These are phyloP conservation scores for Rallus crepitans DNA, from an alignment of 2,797 vertebrate genomes.

Conservation along the genomic window DNA sequence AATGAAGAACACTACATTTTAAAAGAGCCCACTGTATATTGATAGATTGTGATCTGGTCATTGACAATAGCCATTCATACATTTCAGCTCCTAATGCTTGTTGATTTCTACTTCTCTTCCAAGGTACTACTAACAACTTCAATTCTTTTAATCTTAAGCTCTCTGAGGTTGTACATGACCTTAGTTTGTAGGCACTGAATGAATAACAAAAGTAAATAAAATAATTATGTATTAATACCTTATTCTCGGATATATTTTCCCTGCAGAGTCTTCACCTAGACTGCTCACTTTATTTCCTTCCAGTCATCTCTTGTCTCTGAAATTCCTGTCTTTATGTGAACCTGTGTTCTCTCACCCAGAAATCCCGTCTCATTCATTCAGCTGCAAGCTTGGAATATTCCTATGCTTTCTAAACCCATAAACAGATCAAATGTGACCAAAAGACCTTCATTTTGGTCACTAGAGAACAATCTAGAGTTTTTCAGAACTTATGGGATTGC, in stretches of 20 bases:
- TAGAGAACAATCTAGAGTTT: background rate
- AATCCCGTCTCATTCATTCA: background rate
- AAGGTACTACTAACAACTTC: background rate
- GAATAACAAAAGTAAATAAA: background rate
- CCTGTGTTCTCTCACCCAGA: background rate
- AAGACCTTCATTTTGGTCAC: background rate
- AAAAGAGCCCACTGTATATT: background rate
- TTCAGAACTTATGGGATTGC: background rate
- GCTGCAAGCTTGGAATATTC: background rate
- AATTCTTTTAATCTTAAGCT: background rate
- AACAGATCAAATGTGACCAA: background rate
- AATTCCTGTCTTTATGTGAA: background rate
- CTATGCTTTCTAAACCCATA: background rate
- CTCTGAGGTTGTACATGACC: background rate
- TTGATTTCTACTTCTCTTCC: background rate
- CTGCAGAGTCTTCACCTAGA: background rate
- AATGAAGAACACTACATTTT: background rate
- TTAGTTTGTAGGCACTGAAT: background rate
- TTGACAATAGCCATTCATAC: background rate
- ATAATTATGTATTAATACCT: background rate
- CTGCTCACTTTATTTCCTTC: background rate
- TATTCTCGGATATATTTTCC: background rate
- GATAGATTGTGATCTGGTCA: background rate
- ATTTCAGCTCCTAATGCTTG: background rate
- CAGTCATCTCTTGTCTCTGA: background rate